Evolutionary conservation across 1,140 invertebrate genomes (phyloP).

Genomic region (Drosophila lini): DNA sequence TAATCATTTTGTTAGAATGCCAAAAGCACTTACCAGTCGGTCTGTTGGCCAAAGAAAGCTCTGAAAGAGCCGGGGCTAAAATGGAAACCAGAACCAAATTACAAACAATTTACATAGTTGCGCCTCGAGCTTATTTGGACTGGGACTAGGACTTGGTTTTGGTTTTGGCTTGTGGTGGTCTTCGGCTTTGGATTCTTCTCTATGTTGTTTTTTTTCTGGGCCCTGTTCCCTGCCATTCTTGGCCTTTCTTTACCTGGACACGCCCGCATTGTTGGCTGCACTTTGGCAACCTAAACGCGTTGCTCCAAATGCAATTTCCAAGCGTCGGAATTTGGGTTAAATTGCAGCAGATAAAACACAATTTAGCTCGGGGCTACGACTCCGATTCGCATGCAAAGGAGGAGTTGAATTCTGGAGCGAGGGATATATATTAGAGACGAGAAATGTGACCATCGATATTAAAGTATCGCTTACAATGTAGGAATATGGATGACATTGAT

Average conservation of each 20-base stretch:
- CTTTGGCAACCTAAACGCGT: conserved; percentile 54
- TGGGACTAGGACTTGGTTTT: conserved; percentile 10
- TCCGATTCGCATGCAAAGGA: conserved; percentile 42
- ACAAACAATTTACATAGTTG: conserved; percentile 75
- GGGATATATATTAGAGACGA: conserved; percentile 3
- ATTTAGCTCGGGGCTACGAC: conserved; percentile 54
- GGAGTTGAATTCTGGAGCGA: conserved; percentile 15
- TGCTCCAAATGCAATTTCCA: conserved; percentile 78
- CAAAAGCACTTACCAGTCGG: conserved; percentile 62
- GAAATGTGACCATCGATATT: not conserved
- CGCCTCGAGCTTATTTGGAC: conserved; percentile 54
- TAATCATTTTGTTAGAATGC: conserved; percentile 81
- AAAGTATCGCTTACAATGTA: conserved; percentile 2
- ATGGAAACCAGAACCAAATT: conserved; percentile 73
- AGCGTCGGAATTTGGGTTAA: conserved; percentile 79
- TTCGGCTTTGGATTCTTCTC: not conserved
- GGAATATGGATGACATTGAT: not conserved
- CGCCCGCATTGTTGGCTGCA: conserved; percentile 67
- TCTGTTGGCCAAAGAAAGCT: conserved; percentile 31
- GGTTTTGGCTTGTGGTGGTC: conserved; percentile 39
- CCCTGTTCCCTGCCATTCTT: conserved; percentile 15
- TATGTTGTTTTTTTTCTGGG: not conserved
- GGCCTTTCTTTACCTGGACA: conserved; percentile 47
- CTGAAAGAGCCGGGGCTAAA: conserved; percentile 47
- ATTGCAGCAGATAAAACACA: conserved; percentile 78